Percentiles rank a stretch among this genome's conserved stretches.
These are phyloP conservation scores for Capra hircus DNA, from an alignment of 2,113 vertebrate genomes.

Conservation along the genomic window DNA sequence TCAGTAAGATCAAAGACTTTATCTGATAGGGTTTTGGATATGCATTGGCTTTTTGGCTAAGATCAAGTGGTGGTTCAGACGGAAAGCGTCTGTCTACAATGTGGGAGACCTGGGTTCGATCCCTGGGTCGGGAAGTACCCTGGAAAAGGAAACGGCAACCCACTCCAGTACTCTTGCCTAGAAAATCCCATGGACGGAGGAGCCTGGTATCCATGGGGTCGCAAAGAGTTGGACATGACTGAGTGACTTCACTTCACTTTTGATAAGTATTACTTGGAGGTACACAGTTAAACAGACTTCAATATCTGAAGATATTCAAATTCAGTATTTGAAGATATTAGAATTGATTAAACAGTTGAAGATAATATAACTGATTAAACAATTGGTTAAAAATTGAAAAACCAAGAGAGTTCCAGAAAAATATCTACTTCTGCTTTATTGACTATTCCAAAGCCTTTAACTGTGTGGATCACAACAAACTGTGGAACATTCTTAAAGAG, in stretches of 20 bases:
- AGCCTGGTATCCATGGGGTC: too few species aligned
- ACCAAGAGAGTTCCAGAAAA: not conserved
- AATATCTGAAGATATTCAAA: not conserved
- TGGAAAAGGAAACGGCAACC: too few species aligned
- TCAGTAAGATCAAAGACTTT: not conserved
- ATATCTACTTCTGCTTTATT: not conserved
- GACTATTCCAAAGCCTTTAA: not conserved
- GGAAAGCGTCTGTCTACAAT: too few species aligned
- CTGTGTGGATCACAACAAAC: not conserved
- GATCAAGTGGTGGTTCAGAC: too few species aligned
- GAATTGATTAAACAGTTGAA: not conserved
- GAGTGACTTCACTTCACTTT: not conserved
- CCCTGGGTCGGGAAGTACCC: too few species aligned
- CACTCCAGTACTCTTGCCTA: too few species aligned
- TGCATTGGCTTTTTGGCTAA: not conserved
- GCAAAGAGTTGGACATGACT: too few species aligned
- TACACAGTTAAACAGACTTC: not conserved
- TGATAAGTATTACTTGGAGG: constrained; percentile 20
- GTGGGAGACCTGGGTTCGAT: too few species aligned
- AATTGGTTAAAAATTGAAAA: not conserved
- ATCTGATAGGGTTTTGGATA: not conserved
- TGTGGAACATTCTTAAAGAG: not conserved
- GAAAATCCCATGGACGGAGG: too few species aligned
- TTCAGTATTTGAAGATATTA: not conserved
- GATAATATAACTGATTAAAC: not conserved